Base-by-base conservation (phyloP, 2,888 invertebrate species). In the Chironomus riparius region DNA sequence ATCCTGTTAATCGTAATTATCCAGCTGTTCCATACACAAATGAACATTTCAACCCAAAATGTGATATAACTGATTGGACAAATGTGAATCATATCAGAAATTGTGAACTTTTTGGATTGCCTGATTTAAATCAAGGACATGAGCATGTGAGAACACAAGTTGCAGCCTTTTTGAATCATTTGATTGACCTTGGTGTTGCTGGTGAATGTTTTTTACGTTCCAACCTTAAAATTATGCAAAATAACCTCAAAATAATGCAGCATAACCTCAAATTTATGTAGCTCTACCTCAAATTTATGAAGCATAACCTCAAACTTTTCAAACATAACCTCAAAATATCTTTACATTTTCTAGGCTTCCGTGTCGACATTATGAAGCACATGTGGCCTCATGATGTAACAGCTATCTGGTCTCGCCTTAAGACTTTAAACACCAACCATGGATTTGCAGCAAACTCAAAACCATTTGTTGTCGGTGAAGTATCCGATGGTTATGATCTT, bases 351-450 rank as follows among this genome's bases (percentile, higher is more conserved):
- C 7, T 6, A 56, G 56, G 95, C 22, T 94, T 95, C 84, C 89
- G 92, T 79, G 87, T 92, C 68, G 92, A 92, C 81, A 92, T 92
- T 5, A 91, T 91, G 0, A 92, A 92, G 79, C 92, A 92, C 82
- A 92, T 92, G 89, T 90, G 89, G 87, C 92, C 95, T 0, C 81
- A 82, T 0, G 93, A 95, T 81, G 84, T 96, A 22, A 79, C 86
- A 75, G 80, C 84, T n/a, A 92, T 95, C 78, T 91, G 89, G 80
- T 84, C 85, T 28, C 85, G 87, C 68, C 82, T 90, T 10, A 84
- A 87, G 0, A 84, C 91, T 81, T 83, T 92, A n/a, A 90, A 88
- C 80, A 87, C 86, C 0, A 81, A 81, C 0, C 88, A 89, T 77
- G 91, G 90, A 0, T 94, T 93, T 81, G 83, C 87, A 0, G 79